These are phyloP conservation scores for Lepus americanus DNA, from an alignment of 2,113 vertebrate genomes.

Conservation along the genomic window DNA sequence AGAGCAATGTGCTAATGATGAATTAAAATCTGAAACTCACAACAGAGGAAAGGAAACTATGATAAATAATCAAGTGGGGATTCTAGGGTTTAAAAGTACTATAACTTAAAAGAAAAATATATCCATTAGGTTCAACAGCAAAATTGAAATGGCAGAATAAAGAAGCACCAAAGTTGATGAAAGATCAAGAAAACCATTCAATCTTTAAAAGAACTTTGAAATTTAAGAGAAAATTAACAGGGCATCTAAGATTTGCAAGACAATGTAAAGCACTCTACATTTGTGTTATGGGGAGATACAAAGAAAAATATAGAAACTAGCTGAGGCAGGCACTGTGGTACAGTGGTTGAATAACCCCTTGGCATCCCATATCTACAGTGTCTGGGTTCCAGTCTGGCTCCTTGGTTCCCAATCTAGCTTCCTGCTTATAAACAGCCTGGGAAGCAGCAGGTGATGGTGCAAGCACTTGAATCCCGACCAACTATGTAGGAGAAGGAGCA, in stretches of 20 bases:
- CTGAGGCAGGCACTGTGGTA: too few relatives aligned
- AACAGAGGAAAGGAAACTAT: background rate
- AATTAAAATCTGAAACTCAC: background rate
- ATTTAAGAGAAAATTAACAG: background rate
- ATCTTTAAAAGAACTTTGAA: slow-evolving; percentile 1
- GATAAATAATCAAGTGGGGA: background rate
- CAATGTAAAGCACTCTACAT: background rate
- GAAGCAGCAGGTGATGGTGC: too few relatives aligned
- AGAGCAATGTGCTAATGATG: background rate
- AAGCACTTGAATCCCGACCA: too few relatives aligned
- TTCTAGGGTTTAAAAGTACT: background rate
- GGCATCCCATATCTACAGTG: too few relatives aligned
- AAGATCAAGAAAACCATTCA: background rate
- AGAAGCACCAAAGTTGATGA: background rate
- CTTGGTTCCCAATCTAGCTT: too few relatives aligned
- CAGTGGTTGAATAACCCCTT: too few relatives aligned
- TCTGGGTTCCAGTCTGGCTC: too few relatives aligned
- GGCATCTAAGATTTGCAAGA: background rate
- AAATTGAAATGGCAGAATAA: background rate
- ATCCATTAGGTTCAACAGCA: background rate
- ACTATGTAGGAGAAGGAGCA: too few relatives aligned
- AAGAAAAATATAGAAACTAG: background rate
- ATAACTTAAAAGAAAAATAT: background rate
- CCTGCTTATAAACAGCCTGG: too few relatives aligned
- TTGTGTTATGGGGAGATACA: background rate